Base-by-base conservation (phyloP, 2,113 vertebrate species). In the Nasalis larvatus region DNA sequence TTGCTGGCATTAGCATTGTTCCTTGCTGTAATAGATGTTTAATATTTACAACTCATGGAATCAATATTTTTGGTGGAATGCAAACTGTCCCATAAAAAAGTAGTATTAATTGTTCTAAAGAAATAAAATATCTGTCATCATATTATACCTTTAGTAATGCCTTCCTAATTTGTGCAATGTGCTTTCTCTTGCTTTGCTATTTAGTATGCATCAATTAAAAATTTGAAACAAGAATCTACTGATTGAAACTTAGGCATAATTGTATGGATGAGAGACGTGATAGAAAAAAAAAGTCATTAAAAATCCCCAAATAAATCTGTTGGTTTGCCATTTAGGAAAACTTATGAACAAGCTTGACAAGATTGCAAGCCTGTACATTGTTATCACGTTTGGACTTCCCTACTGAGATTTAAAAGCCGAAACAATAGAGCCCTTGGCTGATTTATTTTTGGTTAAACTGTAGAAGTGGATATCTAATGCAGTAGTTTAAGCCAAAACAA, bases 371-470 rank as follows among this genome's bases (percentile, higher is more conserved):
- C 71, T 88, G 9, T 5, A 78, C 16, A 73, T 52, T 77, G 20
- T 84, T 63, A 47, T 73, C 66, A 71, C 66, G 32, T 23, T 93
- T 58, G 54, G 35, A 47, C 54, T 89, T 97, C 93, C 27, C 37
- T 60, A 93, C 76, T 66, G 81, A 58, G 56, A 83, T 77, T 66
- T 82, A 30, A 92, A 97, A 86, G 45, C 35, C 37, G 78, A 63
- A 91, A 96, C 27, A 82, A 47, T 63, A 71, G 17, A 89, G 37
- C 11, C 20, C 35, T 89, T 71, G 14, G 37, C 27, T 95, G 45
- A 93, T 85, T 94, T 78, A 52, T 58, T 97, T 87, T 69, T 32
- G 12, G 49, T 93, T 73, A 81, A 91, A 86, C 18, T 40, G 52
- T 37, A 69, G 16, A 95, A 80, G 49, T 95, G 6, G 5, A 25